Evolutionary conservation across 2,888 invertebrate species (phyloP), one percentile per base, ranked within the genome.

Genomic region (Pantelozetes paolii): DNA sequence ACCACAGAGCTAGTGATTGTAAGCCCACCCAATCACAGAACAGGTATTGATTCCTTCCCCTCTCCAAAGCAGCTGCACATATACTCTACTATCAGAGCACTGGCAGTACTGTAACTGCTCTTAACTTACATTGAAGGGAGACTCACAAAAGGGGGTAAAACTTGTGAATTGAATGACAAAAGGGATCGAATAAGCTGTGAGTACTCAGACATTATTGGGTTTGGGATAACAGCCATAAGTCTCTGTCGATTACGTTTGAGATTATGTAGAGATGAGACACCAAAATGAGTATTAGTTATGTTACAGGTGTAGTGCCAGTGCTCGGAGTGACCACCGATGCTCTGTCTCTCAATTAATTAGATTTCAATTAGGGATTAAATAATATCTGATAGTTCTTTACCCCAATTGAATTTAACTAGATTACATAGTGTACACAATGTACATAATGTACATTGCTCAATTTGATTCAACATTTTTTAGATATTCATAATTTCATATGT

Each of bases 221-320:
- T 57, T n/a, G 62, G 62, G 62, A 62, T 62, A 62, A 62, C 62
- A 62, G 36, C 62, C 30, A 62, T 62, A 62, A 62, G 62, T 62
- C 62, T 13, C 62, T 15, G n/a, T n/a, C 62, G 32, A 62, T 62
- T 62, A 62, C 62, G 36, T 62, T 62, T 30, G 30, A 13, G 30
- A 62, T 30, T 62, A 18, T 26, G 9, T 9, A 62, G n/a, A 11
- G 36, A 20, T n/a, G n/a, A 32, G 32, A 62, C 32, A 32, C 32
- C n/a, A 32, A n/a, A 62, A n/a, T 36, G 2, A 62, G 36, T 36
- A 36, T 62, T 8, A 62, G 18, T 62, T 62, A 62, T n/a, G n/a
- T n/a, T n/a, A n/a, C 62, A 62, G 62, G 62, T 62, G 62, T n/a
- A 62, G 30, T n/a, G 18, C 36, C 36, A 32, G n/a, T n/a, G n/a